phyloP scores from a whole-genome alignment of 2,113 vertebrate species.

The Corythoichthys intestinalis region DNA sequence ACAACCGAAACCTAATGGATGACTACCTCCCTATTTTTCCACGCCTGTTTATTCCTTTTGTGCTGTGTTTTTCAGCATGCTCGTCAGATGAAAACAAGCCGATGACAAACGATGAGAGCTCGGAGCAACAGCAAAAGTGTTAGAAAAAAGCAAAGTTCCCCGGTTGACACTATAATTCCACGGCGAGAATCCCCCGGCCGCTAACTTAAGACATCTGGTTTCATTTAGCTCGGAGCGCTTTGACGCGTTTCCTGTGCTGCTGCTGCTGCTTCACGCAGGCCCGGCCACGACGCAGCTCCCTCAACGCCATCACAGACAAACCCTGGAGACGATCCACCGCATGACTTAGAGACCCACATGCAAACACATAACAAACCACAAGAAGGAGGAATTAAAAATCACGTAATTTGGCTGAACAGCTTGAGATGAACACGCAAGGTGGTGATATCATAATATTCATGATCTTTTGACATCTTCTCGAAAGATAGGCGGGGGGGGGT shows the following conservation, averaged over 20 bases:
- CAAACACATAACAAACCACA: constrained; percentile 12
- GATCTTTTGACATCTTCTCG: constrained; percentile 14
- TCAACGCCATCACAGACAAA: constrained; percentile 58
- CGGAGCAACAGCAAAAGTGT: constrained; percentile 49
- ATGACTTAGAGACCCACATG: constrained; percentile 23
- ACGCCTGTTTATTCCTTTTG: too few relatives aligned
- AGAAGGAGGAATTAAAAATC: neutral
- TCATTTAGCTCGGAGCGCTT: constrained; percentile 69
- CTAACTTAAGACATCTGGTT: constrained; percentile 78
- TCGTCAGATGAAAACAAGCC: constrained; percentile 19
- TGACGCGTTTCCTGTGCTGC: constrained; percentile 82
- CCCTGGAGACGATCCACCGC: constrained; percentile 43
- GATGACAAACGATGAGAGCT: constrained; percentile 32
- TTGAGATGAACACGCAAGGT: neutral
- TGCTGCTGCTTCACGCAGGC: constrained; percentile 62
- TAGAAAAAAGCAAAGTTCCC: constrained; percentile 67
- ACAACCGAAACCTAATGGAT: too few relatives aligned
- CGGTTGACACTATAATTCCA: constrained; percentile 74
- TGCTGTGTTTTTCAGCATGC: constrained; percentile 4
- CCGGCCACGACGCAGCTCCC: constrained; percentile 49
- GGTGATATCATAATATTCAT: constrained; percentile 8
- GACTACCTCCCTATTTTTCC: too few relatives aligned
- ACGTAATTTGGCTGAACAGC: neutral
- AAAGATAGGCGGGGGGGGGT: constrained; percentile 5
- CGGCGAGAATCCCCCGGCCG: constrained; percentile 72